Evolutionary conservation across 2,888 invertebrate genomes (phyloP), one percentile per base, ranked within the genome.

Genomic region (Plutella xylostella): DNA sequence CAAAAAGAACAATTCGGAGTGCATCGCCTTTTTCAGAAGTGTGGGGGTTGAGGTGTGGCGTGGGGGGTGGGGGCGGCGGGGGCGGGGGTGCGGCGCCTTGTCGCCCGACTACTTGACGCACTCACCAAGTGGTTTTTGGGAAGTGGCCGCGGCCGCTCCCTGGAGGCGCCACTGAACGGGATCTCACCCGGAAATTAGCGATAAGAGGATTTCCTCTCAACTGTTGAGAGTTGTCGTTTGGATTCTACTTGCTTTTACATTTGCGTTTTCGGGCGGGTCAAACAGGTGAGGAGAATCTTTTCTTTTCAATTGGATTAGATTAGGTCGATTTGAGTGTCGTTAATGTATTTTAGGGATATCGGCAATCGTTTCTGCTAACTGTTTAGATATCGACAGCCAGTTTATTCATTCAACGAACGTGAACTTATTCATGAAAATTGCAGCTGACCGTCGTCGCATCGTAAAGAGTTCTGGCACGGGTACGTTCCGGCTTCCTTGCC

Each of bases 11-110:
- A 80, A 78, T 79, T 68, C 67, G 65, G 76, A 77, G 75, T 79
- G 76, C 76, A 80, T 79, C 76, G 82, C 80, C 79, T 79, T 82
- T 83, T 82, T 82, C 79, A 75, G 72, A 80, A 75, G 65, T 64
- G 61, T 62, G 61, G 61, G 58, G 60, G 65, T 67, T 73, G 71
- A 70, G 67, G 67, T 64, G 58, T 50, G 55, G 67, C 55, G 55
- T 50, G 58, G 58, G 52, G 52, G 54, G 51, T 47, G 42, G 41
- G 45, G 35, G 37, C 18, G 14, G 14, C 18, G 19, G 37, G 19
- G 38, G 45, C 18, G 17, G 19, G 30, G 28, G 28, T 14, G 52
- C 51, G 55, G 58, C 54, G 49, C 55, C 57, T 54, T 55, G 51
- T 57, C 57, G 60, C 55, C 48, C 40, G 45, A 49, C 72, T 68